Base-by-base conservation (phyloP, 2,888 invertebrate species). In the Mesopsocus fuscifrons region DNA sequence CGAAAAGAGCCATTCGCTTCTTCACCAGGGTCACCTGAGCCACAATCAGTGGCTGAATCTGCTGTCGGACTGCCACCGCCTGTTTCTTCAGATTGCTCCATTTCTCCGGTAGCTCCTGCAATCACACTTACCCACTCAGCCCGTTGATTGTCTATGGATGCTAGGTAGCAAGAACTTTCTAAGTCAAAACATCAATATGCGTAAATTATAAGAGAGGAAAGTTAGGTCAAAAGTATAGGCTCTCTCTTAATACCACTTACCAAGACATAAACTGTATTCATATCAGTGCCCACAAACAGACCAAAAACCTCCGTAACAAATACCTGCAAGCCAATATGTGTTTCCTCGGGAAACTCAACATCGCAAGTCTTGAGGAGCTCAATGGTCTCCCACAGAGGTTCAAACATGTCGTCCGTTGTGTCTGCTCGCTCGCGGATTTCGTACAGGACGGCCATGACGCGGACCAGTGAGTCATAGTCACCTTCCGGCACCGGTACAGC, bases 1-100 rank as follows among this genome's bases (percentile, higher is more conserved):
- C 85, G 57, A 87, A 84, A 35, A 82, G 71, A 5, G 74, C 71
- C 42, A 88, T 77, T 43, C 84, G 74, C 56, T 82, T 81, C 45
- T 84, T 76, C 50, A 94, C 79, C 41, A 84, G 76, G 44, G 83
- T 80, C 1, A 88, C 84, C 61, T 95, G 91, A 46, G 77, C 77
- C 3, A 85, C 80, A 59, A 91, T 85, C 47, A 92, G 66, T 15
- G 94, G 91, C 1, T 80, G 81, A 31, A 92, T 85, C 38, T 74
- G 69, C 58, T 88, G 87, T 59, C 87, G 88, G 41, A 84, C 76
- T 42, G 77, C 72, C 2, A 83, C 75, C 1, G 84, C 80, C 45
- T 79, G 65, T 61, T 85, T 87, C 59, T 91, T 87, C 5, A 87
- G 69, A 51, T 76, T 78, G 41, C 71, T 69, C 94, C 94, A 95